phyloP scores from a whole-genome alignment of 2,888 invertebrate species.

The Lissocephala sabroskyi region DNA sequence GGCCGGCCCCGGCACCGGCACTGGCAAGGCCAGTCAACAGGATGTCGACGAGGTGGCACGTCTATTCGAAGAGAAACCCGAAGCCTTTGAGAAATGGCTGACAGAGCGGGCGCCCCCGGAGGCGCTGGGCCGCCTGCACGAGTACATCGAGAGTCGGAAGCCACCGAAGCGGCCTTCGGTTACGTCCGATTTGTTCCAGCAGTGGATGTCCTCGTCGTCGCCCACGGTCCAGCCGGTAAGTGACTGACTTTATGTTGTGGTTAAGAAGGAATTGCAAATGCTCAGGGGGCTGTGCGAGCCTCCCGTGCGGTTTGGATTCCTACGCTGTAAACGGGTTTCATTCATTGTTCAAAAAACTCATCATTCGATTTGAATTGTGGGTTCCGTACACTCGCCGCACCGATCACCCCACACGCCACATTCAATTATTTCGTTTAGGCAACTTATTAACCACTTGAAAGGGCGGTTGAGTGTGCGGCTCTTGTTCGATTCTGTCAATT shows the following conservation, averaged over 20 bases:
- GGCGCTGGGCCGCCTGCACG: slow-evolving; percentile 77
- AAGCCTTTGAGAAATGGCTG: slow-evolving; percentile 83
- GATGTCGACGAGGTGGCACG: slow-evolving; percentile 71
- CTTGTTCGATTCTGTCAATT: too few species aligned
- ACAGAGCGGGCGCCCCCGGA: slow-evolving; percentile 82
- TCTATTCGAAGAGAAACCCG: slow-evolving; percentile 78
- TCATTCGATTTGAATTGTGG: too few species aligned
- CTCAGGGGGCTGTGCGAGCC: background rate
- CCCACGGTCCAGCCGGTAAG: slow-evolving; percentile 80
- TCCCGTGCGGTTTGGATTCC: too few species aligned
- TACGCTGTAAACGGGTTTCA: too few species aligned
- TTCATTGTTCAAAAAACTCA: too few species aligned
- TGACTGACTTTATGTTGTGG: slow-evolving; percentile 3
- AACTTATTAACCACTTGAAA: too few species aligned
- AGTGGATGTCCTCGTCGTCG: slow-evolving; percentile 86
- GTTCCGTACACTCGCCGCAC: too few species aligned
- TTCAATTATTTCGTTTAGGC: too few species aligned
- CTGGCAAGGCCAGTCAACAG: slow-evolving; percentile 40
- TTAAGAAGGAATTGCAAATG: too few species aligned
- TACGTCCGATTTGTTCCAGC: slow-evolving; percentile 87
- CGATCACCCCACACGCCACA: too few species aligned
- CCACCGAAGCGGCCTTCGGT: slow-evolving; percentile 80
- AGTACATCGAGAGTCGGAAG: slow-evolving; percentile 74
- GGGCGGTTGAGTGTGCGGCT: too few species aligned
- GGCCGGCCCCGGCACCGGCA: slow-evolving; percentile 14